Evolutionary conservation across 2,797 vertebrate species (phyloP), one percentile per base, ranked within the genome.

Genomic region (Enteromius radiatus): DNA sequence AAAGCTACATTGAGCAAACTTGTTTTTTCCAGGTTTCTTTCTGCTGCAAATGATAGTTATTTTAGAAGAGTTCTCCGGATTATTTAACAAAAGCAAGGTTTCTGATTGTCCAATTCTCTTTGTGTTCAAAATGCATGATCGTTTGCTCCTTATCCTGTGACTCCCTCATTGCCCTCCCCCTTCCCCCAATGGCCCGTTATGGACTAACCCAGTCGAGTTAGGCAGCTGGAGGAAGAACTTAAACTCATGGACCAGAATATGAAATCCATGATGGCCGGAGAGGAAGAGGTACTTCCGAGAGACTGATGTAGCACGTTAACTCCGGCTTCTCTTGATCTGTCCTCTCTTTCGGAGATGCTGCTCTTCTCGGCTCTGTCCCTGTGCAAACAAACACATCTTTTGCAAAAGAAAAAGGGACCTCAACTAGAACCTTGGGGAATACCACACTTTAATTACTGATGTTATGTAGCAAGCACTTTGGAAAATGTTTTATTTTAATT

Each of bases 251-350:
- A 99, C 92, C 97, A 98, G 94, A 95, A 95, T 93, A 91, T 98
- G 94, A 99, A 99, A 95, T 97, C 96, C 91, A 95, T 98, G 95
- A 96, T 97, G 95, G 96, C 96, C 92, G 96, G 96, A 91, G 97
- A 99, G 91, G 98, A 99, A 92, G 96, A 99, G 98, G 98, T 99
- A 99, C 93, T 93, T 86, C 76, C 47, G 54, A 74, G 54, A 80
- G 82, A 89, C 71, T 76, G 14, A 83, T 59, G 69, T 78, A 61
- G 67, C 21, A 47, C 86, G 80, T 84, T 88, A 83, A 61, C 23
- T 36, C 81, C 77, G 54, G 74, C 77, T 80, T 81, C 71, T 63
- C 73, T 80, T 81, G 5, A 76, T 78, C 74, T 77, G 76, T 86
- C 83, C 85, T 81, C 81, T 91, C 73, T 84, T 86, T 86, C 87